phyloP scores from a whole-genome alignment of 2,888 invertebrate genomes.

The Drosophila kuntzei region DNA sequence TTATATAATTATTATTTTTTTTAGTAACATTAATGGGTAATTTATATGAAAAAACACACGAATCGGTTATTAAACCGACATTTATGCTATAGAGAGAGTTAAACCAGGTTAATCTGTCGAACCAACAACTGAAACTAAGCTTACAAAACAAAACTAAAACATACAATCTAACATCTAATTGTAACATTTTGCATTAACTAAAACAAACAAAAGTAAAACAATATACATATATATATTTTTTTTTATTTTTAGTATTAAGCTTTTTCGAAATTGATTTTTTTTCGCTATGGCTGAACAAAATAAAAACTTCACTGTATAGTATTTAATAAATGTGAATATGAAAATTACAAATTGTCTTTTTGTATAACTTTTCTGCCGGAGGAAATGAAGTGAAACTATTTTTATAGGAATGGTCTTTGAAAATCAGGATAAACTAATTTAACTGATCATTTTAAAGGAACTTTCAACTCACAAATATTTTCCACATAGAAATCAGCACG shows the following conservation, averaged over 20 bases:
- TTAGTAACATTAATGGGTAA: constrained; percentile 23
- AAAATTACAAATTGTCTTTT: constrained; percentile 14
- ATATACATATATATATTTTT: constrained; percentile 29
- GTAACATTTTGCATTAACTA: constrained; percentile 29
- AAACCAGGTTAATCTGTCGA: constrained; percentile 37
- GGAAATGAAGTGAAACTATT: no score
- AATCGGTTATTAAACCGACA: constrained; percentile 24
- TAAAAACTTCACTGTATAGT: constrained; percentile 68
- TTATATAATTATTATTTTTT: constrained; percentile 29
- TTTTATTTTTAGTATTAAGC: constrained; percentile 41
- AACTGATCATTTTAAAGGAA: no score
- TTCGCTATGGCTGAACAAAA: constrained; percentile 66
- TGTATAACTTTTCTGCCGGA: background rate
- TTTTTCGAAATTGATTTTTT: constrained; percentile 55
- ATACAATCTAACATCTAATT: constrained; percentile 24
- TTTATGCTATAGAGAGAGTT: constrained; percentile 39
- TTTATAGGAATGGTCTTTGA: no score
- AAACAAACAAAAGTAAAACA: background rate
- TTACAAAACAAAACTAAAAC: constrained; percentile 15
- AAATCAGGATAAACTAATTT: no score
- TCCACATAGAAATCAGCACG: no score
- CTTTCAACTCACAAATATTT: no score
- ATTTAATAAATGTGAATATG: constrained; percentile 72
- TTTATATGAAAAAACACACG: constrained; percentile 19
- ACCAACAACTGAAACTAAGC: constrained; percentile 45